Conservation (phyloP, 2,888 invertebrate genomes). For the Oasisia sp. region DNA sequence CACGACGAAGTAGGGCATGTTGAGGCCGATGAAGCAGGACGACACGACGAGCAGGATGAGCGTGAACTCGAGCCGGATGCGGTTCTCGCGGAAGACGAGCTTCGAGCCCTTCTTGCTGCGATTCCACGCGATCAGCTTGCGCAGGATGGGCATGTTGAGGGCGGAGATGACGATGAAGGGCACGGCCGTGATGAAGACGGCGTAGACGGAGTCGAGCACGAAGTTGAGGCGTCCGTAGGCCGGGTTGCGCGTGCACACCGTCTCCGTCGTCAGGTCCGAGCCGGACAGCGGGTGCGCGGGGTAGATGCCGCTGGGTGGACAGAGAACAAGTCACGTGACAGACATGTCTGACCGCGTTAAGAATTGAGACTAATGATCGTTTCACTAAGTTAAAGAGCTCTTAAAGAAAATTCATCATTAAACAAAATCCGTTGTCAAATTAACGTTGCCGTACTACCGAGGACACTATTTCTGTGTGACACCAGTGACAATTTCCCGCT, state of each 20-base stretch:
- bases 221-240: conserved; percentile 47
- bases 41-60: conserved; percentile 59
- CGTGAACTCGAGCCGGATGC: conserved; percentile 59
- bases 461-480: too few relatives aligned
- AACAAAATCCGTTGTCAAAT: too few relatives aligned
- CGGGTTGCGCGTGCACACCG: conserved; percentile 47
- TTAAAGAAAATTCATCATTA: too few relatives aligned
- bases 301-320: conserved; percentile 67
- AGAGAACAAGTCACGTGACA: conserved; percentile 63
- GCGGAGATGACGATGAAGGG: conserved; percentile 57
- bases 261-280: neutral
- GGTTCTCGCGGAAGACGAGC: conserved; percentile 52
- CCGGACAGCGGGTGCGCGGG: neutral
- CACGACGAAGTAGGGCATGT: conserved; percentile 56
- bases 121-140: conserved; percentile 48
- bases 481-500: too few relatives aligned
- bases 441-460: too few relatives aligned
- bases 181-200: conserved; percentile 54
- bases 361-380: too few relatives aligned
- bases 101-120: neutral
- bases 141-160: conserved; percentile 57
- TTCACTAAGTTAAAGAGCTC: too few relatives aligned
- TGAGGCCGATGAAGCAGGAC: conserved; percentile 56
- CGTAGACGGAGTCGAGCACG: conserved; percentile 56
- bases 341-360: too few relatives aligned